Conservation (phyloP, 2,797 vertebrate species). For the Arnoldichthys spilopterus region DNA sequence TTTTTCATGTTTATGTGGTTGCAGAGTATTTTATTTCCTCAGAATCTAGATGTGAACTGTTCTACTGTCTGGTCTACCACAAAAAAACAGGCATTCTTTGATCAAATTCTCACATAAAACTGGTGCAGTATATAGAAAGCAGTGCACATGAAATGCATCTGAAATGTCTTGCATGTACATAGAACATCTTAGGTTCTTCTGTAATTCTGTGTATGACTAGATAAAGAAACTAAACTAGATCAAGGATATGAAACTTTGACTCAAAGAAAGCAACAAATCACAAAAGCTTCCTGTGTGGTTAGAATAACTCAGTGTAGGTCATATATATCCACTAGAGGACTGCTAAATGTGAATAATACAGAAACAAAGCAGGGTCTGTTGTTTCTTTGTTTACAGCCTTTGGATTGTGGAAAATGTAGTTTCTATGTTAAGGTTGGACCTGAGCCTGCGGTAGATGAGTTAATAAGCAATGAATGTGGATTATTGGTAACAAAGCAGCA, state of each 20-base stretch:
- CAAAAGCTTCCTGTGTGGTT: constrained; percentile 78
- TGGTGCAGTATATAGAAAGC: constrained; percentile 52
- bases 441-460: constrained; percentile 33
- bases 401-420: constrained; percentile 55
- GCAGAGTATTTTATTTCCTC: constrained; percentile 67
- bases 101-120: constrained; percentile 64
- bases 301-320: constrained; percentile 70
- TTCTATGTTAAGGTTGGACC: constrained; percentile 44
- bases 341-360: constrained; percentile 58
- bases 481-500: constrained; percentile 42
- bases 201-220: constrained; percentile 71
- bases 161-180: constrained; percentile 46
- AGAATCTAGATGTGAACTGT: constrained; percentile 71
- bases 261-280: constrained; percentile 82
- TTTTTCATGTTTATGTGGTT: constrained; percentile 66
- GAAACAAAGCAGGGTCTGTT: constrained; percentile 62
- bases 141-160: constrained; percentile 1
- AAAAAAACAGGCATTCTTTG: constrained; percentile 72
- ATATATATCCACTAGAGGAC: constrained; percentile 64
- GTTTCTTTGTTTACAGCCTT: constrained; percentile 66
- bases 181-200: constrained; percentile 15
- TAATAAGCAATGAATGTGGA: constrained; percentile 44
- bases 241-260: constrained; percentile 43
- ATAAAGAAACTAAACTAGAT: constrained; percentile 47
- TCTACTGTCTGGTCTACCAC: constrained; percentile 62